Conservation (phyloP, 2,888 invertebrate species). For the Tanytarsus gracilentus region DNA sequence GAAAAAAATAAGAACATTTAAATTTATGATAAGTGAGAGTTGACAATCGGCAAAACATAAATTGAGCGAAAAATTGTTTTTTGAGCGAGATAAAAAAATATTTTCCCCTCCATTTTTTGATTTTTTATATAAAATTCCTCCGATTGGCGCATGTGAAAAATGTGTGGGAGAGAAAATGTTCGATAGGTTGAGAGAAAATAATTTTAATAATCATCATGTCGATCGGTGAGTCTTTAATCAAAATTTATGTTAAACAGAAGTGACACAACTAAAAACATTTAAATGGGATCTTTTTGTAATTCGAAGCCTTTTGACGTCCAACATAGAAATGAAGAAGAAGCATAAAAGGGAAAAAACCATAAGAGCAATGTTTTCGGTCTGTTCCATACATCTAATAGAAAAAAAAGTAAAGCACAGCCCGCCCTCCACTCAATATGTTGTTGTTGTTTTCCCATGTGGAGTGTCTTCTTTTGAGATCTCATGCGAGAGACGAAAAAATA, state of each 20-base stretch:
- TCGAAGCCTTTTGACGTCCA: neutral
- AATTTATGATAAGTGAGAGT: too few species aligned
- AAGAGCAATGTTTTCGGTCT: neutral
- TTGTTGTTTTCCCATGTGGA: too few species aligned
- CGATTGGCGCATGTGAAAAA: neutral
- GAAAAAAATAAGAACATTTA: too few species aligned
- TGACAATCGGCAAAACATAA: too few species aligned
- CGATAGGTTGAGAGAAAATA: too few species aligned
- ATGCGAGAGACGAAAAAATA: neutral
- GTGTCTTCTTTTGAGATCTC: neutral
- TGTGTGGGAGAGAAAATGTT: conserved; percentile 2
- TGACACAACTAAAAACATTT: too few species aligned
- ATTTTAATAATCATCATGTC: too few species aligned
- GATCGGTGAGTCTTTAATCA: too few species aligned
- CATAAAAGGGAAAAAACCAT: neutral
- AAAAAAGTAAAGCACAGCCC: neutral
- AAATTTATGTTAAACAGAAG: too few species aligned
- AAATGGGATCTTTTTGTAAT: too few species aligned
- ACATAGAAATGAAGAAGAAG: neutral
- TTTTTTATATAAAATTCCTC: neutral
- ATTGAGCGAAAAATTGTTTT: too few species aligned
- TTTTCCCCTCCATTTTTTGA: neutral
- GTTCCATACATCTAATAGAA: neutral
- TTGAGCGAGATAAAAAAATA: neutral
- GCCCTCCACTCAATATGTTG: neutral